Conservation (phyloP, 2,888 invertebrate genomes). For the Lasioglossum morio region DNA sequence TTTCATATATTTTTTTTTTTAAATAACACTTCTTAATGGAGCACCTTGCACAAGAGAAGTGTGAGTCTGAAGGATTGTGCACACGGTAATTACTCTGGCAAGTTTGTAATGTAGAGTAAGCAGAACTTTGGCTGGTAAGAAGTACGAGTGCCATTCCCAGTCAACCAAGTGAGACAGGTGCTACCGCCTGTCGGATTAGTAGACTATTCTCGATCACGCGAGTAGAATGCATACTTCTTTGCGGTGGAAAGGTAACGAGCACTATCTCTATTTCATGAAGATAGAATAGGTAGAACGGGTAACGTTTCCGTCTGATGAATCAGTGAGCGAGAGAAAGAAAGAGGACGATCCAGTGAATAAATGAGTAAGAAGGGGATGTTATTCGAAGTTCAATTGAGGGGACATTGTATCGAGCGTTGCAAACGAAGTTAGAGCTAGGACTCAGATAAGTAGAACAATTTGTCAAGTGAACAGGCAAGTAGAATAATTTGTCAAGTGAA, state of each 20-base stretch:
- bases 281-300: neutral
- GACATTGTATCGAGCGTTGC: neutral
- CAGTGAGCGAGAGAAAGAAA: neutral
- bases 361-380: neutral
- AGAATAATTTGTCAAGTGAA: neutral
- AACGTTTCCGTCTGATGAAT: neutral
- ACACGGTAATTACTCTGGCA: neutral
- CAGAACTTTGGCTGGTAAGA: neutral
- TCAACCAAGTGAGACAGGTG: neutral
- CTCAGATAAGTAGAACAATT: neutral
- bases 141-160: constrained; percentile 9
- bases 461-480: neutral
- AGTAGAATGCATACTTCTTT: neutral
- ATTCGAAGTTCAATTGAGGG: neutral
- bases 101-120: neutral
- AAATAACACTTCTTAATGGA: too few species aligned
- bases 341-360: neutral
- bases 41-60: neutral
- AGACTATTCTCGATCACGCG: constrained; percentile 7
- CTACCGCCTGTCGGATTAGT: neutral
- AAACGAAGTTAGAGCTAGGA: neutral
- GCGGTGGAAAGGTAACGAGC: neutral
- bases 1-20: too few species aligned
- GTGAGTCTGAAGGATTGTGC: neutral
- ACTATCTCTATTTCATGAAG: neutral